phyloP scores from a whole-genome alignment of 1,140 invertebrate genomes.

The Drosophila fuyamai region DNA sequence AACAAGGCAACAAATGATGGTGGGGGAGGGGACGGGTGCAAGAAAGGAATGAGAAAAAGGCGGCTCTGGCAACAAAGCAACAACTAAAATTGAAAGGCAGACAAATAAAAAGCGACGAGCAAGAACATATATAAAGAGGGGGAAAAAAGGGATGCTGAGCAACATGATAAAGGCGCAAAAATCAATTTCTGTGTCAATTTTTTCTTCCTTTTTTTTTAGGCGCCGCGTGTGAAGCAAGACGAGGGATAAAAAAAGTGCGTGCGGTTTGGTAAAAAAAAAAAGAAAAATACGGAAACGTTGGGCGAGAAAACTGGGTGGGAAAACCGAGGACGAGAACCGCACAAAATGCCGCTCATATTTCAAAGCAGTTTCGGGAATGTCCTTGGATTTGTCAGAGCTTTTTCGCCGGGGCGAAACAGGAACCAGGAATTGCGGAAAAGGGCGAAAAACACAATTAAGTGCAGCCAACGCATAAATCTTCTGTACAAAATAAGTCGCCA shows the following conservation, averaged over 20 bases:
- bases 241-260: constrained; percentile 38
- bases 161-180: constrained; percentile 75
- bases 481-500: constrained; percentile 28
- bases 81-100: constrained; percentile 53
- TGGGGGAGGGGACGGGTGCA: not conserved
- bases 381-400: constrained; percentile 40
- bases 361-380: constrained; percentile 59
- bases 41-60: not conserved
- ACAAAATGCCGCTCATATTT: constrained; percentile 68
- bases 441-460: constrained; percentile 37
- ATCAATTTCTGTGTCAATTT: constrained; percentile 78
- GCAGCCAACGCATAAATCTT: constrained; percentile 46
- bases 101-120: constrained; percentile 40
- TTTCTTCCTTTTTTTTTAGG: constrained; percentile 32
- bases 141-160: constrained; percentile 44
- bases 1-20: constrained; percentile 29
- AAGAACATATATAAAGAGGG: constrained; percentile 8
- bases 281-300: not conserved
- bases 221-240: constrained; percentile 44
- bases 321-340: constrained; percentile 44
- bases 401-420: constrained; percentile 2
- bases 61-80: constrained; percentile 33
- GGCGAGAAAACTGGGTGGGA: constrained; percentile 4
- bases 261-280: constrained; percentile 10
- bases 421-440: not conserved